Evolutionary conservation across 2,888 invertebrate species (phyloP), one percentile per base, ranked within the genome.

Genomic region (Hypolimnas misippus): DNA sequence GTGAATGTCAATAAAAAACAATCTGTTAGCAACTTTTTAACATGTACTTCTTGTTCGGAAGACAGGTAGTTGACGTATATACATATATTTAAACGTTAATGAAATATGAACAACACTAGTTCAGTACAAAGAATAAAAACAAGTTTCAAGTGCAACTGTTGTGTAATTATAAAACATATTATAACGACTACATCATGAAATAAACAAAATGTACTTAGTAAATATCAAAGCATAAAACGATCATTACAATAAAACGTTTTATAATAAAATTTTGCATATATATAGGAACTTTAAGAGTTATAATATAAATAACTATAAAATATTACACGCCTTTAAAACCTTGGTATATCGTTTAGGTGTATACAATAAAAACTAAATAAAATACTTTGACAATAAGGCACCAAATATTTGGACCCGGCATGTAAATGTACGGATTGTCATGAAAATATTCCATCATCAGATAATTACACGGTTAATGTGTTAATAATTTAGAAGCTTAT

Each of bases 281-380:
- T 58, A 63, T 67, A 68, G 68, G 68, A 68, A 68, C 66, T 66
- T 62, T 59, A 19, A 65, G 61, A 56, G 40, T 50, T 65, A 56
- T 38, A 31, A 58, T 19, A 67, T 50, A 63, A 64, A 50, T 44
- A 42, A 42, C 44, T 46, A 46, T 19, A 51, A 12, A 51, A 63
- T 63, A 63, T 59, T 59, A 59, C 63, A 46, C 35, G 54, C 50
- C 21, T 42, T 25, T n/a, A 25, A 38, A 59, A 46, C 14, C n/a
- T 38, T 17, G 25, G 55, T 16, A 60, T 49, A 46, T 17, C 35
- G 10, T 29, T 33, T 35, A 50, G 16, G 40, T 57, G 54, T 46
- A 38, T 56, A 50, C 31, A 5, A 46, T 50, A 50, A 50, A 46
- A 46, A 46, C 40, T 62, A 49, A 53, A 35, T 49, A 64, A 42